Base-by-base conservation (phyloP, 2,888 invertebrate genomes). In the Tenodera sinensis region DNA sequence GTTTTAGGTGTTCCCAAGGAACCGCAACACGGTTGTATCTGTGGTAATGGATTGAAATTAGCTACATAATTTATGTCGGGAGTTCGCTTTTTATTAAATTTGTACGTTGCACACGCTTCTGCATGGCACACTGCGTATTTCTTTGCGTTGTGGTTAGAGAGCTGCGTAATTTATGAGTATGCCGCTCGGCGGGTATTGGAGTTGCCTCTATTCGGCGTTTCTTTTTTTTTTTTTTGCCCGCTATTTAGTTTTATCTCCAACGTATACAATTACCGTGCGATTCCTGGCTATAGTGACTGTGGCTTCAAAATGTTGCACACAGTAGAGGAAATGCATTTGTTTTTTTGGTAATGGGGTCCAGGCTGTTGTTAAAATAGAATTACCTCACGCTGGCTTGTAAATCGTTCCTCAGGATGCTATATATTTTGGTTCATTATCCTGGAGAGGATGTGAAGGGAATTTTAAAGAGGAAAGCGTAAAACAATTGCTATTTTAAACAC, bases 1-100 rank as follows among this genome's bases (percentile, higher is more conserved):
- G 20, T 71, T 71, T 20, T 71, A 71, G 54, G 54, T 71, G 54
- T 71, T 71, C 6, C 54, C 54, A 71, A 71, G 54, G 20, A 71
- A 71, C 54, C 54, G 54, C 54, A 71, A 71, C 54, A 71, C 20
- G 54, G 54, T 71, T 71, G 54, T 20, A 71, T 71, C 54, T 71
- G 54, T 71, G 54, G 54, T 83, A 87, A 83, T 83, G 83, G 83
- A 87, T 83, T 83, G 27, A 87, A 87, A 87, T 83, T 83, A 87
- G 83, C 71, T 83, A 71, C 82, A 83, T 42, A 87, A 87, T 83
- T 82, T 34, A 83, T 71, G 28, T 30, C 1, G 83, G n/a, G n/a
- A 87, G 20, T 71, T 20, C 25, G 20, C 20, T 20, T 71, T 71
- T 71, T 71, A 71, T 71, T 71, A 71, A 71, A 71, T 71, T 71